phyloP scores from a whole-genome alignment of 1,140 invertebrate species.

The Cyclargus thomasi region DNA sequence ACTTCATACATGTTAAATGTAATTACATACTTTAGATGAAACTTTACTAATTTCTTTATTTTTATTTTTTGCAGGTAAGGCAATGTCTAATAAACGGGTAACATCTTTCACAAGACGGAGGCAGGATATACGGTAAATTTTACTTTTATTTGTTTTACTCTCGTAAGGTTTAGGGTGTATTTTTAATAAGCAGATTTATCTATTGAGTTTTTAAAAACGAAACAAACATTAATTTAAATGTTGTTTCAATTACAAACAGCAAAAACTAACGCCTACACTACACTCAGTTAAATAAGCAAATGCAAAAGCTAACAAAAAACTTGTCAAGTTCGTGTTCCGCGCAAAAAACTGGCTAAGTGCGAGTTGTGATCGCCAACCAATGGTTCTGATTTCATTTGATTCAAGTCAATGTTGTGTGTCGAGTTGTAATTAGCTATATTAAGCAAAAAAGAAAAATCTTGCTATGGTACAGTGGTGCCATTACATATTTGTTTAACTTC shows the following conservation, averaged over 20 bases:
- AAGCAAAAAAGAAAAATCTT: too few species aligned
- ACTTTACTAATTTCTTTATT: neutral
- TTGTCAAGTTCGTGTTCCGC: conserved; percentile 39
- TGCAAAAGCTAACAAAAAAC: conserved; percentile 32
- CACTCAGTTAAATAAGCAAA: neutral
- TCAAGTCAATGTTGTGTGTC: too few species aligned
- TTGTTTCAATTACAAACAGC: conserved; percentile 1
- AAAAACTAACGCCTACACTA: conserved; percentile 15
- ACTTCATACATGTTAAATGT: neutral
- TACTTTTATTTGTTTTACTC: too few species aligned
- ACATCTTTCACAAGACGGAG: conserved; percentile 47
- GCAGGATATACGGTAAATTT: conserved; percentile 37
- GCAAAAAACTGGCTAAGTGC: conserved; percentile 27
- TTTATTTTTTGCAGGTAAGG: conserved; percentile 66
- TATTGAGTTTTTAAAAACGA: too few species aligned
- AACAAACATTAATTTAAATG: conserved; percentile 20
- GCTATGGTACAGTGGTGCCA: too few species aligned
- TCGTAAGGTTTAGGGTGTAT: too few species aligned
- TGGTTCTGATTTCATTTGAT: too few species aligned
- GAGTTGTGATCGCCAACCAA: too few species aligned
- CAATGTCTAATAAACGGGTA: conserved; percentile 63
- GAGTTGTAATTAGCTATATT: too few species aligned
- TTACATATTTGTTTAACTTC: too few species aligned
- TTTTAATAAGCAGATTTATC: too few species aligned
- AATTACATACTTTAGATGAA: neutral